These are phyloP conservation scores for Drosophila putrida DNA, from an alignment of 2,888 invertebrate genomes.

Conservation along the genomic window DNA sequence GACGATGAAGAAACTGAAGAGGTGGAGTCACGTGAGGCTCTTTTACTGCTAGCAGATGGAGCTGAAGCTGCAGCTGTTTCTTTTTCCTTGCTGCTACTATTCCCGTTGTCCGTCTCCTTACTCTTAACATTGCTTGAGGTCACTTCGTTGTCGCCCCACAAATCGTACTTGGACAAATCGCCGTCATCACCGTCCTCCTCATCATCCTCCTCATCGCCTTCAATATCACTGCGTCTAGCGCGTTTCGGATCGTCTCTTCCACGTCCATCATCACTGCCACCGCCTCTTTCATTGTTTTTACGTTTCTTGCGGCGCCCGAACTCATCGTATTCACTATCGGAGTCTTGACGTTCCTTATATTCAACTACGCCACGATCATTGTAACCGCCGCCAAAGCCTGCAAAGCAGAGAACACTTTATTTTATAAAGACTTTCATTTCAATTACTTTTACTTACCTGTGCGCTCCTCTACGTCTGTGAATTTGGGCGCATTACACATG, in stretches of 20 bases:
- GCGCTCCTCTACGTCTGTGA: conserved; percentile 95
- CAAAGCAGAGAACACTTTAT: conserved; percentile 6
- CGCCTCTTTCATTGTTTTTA: conserved; percentile 69
- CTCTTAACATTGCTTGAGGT: conserved; percentile 49
- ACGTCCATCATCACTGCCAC: conserved; percentile 70
- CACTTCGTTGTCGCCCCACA: conserved; percentile 90
- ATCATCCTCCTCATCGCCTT: conserved; percentile 83
- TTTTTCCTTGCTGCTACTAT: conserved; percentile 34
- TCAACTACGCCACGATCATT: conserved; percentile 98
- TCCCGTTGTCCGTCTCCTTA: conserved; percentile 54
- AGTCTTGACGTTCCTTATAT: conserved; percentile 95
- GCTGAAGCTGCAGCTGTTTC: conserved; percentile 23
- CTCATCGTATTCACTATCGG: conserved; percentile 98
- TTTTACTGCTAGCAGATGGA: conserved; percentile 48
- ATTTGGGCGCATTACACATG: conserved; percentile 99
- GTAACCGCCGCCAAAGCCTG: conserved; percentile 94
- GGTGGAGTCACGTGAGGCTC: conserved; percentile 65
- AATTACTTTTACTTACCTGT: conserved; percentile 85
- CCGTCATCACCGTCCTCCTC: conserved; percentile 88
- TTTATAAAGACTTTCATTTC: background rate
- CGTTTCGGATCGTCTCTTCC: conserved; percentile 77
- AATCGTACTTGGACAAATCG: conserved; percentile 92
- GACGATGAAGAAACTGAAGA: conserved; percentile 80
- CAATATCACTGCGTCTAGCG: conserved; percentile 43
- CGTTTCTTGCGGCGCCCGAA: conserved; percentile 90